These are phyloP conservation scores for Vimba vimba DNA, from an alignment of 2,113 vertebrate species.

Conservation along the genomic window DNA sequence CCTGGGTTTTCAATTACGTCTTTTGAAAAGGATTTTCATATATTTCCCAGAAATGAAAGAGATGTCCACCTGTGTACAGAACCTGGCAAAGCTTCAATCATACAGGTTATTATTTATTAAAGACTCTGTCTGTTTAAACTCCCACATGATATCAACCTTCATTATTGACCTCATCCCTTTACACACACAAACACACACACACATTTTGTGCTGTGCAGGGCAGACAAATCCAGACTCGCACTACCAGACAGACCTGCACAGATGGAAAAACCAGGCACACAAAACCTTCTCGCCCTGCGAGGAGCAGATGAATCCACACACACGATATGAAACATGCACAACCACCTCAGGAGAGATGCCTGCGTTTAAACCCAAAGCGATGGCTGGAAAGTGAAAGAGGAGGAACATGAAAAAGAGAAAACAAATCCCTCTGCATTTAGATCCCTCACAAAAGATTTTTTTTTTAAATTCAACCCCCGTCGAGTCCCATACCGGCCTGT, in stretches of 20 bases:
- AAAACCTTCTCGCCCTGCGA: constrained; percentile 19
- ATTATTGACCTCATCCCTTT: constrained; percentile 56
- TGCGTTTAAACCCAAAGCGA: constrained; percentile 19
- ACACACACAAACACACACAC: constrained; percentile 31
- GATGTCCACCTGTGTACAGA: constrained; percentile 43
- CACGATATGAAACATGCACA: constrained; percentile 10
- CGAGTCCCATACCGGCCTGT: constrained; percentile 4
- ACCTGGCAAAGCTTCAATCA: constrained; percentile 52
- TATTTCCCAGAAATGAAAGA: constrained; percentile 43
- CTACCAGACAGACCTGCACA: constrained; percentile 36
- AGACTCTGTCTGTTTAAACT: constrained; percentile 50
- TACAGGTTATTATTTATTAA: constrained; percentile 57
- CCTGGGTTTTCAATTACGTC: constrained; percentile 37
- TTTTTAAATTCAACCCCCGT: constrained; percentile 40
- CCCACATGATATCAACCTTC: constrained; percentile 49
- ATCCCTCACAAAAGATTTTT: constrained; percentile 62
- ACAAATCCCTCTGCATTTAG: constrained; percentile 46
- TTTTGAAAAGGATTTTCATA: constrained; percentile 45
- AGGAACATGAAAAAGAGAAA: constrained; percentile 42
- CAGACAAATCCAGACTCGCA: constrained; percentile 38
- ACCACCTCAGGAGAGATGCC: constrained; percentile 4
- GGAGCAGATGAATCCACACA: neutral
- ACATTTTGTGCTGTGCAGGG: constrained; percentile 39
- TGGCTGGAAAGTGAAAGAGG: constrained; percentile 1
- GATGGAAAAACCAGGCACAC: constrained; percentile 20